Conservation (phyloP, 2,113 vertebrate genomes). For the Hemiscyllium ocellatum region DNA sequence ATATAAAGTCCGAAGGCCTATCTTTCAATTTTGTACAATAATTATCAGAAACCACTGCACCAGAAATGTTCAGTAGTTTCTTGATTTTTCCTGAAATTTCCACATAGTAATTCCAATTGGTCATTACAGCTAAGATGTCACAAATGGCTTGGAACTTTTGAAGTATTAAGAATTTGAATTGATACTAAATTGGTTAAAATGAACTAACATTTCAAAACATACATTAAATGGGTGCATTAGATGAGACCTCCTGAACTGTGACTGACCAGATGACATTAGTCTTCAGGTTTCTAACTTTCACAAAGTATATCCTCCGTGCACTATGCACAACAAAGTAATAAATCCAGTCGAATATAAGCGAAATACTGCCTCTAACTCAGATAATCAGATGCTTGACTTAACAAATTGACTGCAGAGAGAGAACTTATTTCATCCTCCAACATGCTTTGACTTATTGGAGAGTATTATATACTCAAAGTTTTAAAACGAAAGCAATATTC, state of each 20-base stretch:
- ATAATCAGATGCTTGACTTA: not conserved
- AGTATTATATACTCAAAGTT: not conserved
- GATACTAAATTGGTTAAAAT: not conserved
- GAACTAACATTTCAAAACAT: not conserved
- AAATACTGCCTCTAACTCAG: not conserved
- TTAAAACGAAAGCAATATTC: not conserved
- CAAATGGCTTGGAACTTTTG: not conserved
- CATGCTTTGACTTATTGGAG: not conserved
- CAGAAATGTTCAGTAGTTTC: not conserved
- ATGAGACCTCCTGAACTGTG: not conserved
- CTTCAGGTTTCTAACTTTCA: not conserved
- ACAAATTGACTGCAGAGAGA: not conserved
- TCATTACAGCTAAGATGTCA: not conserved
- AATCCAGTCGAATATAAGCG: not conserved
- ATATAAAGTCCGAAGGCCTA: not conserved
- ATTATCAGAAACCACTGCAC: not conserved
- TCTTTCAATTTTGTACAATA: not conserved
- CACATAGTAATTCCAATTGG: not conserved
- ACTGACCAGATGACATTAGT: not conserved
- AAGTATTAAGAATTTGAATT: not conserved
- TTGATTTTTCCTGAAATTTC: slow-evolving; percentile 8
- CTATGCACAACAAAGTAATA: not conserved
- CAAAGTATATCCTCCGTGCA: not conserved
- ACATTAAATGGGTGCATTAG: not conserved
- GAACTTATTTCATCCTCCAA: not conserved